Evolutionary conservation across 2,113 vertebrate genomes (phyloP).

Genomic region (Pelecanus crispus): DNA sequence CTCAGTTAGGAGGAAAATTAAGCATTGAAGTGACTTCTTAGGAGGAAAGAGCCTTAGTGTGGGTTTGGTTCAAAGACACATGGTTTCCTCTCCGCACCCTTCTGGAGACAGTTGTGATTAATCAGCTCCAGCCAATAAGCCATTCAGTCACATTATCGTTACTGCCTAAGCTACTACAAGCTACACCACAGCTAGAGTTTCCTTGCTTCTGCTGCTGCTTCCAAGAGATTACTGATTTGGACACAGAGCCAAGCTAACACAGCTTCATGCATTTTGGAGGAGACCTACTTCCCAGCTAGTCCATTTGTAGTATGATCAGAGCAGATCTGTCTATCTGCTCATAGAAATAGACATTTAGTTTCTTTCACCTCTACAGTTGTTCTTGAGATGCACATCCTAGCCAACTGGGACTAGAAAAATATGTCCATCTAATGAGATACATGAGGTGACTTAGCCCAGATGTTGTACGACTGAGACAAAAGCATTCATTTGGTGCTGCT

Average conservation of each 20-base stretch:
- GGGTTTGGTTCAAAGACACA: neutral
- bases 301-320: neutral
- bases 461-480: neutral
- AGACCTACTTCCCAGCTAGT: neutral
- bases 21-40: neutral
- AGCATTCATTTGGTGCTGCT: neutral
- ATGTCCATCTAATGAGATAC: neutral
- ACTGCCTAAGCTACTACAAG: neutral
- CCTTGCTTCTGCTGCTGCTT: neutral
- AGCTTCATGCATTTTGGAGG: neutral
- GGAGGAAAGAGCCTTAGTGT: neutral
- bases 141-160: neutral
- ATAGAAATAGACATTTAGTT: neutral
- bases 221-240: neutral
- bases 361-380: neutral
- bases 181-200: neutral
- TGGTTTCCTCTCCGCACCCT: neutral
- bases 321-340: neutral
- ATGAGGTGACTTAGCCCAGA: neutral
- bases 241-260: neutral
- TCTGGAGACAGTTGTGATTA: neutral
- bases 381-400: neutral
- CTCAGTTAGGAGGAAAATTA: neutral
- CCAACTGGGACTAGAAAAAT: neutral
- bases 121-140: neutral